A percentile compares a stretch with the other conserved stretches of the same genome.
These are phyloP conservation scores for Anastatus disparis DNA, from an alignment of 1,140 invertebrate species.

Conservation along the genomic window DNA sequence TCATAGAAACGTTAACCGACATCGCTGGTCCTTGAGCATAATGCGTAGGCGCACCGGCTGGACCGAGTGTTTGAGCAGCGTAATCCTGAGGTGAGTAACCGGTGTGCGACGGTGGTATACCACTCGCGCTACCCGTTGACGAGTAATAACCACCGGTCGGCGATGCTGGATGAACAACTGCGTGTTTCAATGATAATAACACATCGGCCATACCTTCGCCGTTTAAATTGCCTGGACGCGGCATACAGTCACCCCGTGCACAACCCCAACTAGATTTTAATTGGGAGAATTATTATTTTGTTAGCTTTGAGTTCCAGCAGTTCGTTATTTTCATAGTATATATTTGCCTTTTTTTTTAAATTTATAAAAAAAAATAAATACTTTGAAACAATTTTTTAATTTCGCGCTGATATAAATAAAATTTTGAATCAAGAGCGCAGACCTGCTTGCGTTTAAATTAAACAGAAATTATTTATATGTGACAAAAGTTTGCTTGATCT, in stretches of 20 bases:
- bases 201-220: slow-evolving; percentile 83
- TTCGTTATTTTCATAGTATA: no score
- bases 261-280: slow-evolving; percentile 66
- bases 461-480: no score
- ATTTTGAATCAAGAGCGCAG: no score
- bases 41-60: slow-evolving; percentile 59
- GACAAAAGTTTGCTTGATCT: no score
- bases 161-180: slow-evolving; percentile 83
- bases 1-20: slow-evolving; percentile 97
- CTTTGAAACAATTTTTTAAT: no score
- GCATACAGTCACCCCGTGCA: slow-evolving; percentile 60
- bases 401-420: no score
- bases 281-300: no score
- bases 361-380: no score
- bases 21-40: slow-evolving; percentile 74
- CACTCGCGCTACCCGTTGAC: slow-evolving; percentile 52
- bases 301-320: no score
- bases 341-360: no score
- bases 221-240: slow-evolving; percentile 56
- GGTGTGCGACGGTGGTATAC: slow-evolving; percentile 61
- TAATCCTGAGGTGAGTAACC: slow-evolving; percentile 35
- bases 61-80: slow-evolving; percentile 50
- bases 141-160: slow-evolving; percentile 63
- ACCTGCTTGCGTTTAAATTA: no score
- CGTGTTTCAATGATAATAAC: slow-evolving; percentile 85